Conservation (phyloP, 2,888 invertebrate species). For the Cephus nigrinus region DNA sequence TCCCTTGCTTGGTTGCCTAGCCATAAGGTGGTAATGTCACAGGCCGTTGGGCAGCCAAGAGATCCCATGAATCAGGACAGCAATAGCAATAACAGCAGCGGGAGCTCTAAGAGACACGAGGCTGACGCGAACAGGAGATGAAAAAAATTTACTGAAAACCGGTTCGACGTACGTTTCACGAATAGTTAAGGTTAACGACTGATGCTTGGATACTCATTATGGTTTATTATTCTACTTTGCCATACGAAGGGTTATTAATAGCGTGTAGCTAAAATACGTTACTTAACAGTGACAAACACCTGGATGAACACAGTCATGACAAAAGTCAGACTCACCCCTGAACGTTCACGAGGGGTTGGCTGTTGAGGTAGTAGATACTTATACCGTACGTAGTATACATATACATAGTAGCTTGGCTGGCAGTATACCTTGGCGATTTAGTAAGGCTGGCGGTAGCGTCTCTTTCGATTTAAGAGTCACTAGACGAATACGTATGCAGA, state of each 20-base stretch:
- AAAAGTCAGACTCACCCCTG: background rate
- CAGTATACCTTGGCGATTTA: background rate
- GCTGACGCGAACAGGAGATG: constrained; percentile 21
- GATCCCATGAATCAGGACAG: constrained; percentile 55
- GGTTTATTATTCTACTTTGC: background rate
- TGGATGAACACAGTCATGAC: background rate
- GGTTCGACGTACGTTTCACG: constrained; percentile 44
- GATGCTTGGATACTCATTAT: background rate
- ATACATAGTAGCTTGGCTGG: background rate
- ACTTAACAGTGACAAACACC: background rate
- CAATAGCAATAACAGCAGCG: constrained; percentile 25
- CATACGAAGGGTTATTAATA: background rate
- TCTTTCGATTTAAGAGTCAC: background rate
- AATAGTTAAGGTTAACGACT: constrained; percentile 29
- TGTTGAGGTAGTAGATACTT: background rate
- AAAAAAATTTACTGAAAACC: constrained; percentile 34
- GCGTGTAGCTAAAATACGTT: background rate
- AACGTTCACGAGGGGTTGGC: background rate
- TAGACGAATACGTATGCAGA: constrained; percentile 11
- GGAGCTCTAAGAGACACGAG: constrained; percentile 25
- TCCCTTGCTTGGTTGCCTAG: constrained; percentile 23
- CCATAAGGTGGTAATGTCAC: constrained; percentile 61
- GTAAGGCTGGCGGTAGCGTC: background rate
- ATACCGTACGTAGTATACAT: background rate
- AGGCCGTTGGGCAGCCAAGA: constrained; percentile 57